phyloP scores from a whole-genome alignment of 2,888 invertebrate species.

The Phoronis australis region DNA sequence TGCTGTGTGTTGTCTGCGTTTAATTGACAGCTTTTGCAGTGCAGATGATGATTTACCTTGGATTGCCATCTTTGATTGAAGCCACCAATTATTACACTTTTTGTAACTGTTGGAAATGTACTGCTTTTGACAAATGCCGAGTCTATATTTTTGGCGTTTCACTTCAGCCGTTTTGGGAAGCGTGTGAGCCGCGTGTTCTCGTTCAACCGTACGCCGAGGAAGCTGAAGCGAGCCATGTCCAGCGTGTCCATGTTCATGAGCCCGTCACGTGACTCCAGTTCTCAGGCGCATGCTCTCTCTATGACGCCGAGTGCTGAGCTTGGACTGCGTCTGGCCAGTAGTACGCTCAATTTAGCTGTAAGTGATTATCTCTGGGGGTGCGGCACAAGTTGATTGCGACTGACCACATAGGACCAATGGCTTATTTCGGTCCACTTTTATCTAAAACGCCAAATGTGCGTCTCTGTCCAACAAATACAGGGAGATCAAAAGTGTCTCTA shows the following conservation, averaged over 20 bases:
- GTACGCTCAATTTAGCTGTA: background rate
- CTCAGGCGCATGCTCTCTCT: background rate
- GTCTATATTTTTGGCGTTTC: too few relatives aligned
- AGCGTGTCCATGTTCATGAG: slow-evolving; percentile 53
- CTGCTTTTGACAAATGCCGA: too few relatives aligned
- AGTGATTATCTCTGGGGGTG: background rate
- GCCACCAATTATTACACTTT: background rate
- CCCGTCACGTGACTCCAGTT: background rate
- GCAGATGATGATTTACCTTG: too few relatives aligned
- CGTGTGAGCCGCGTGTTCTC: slow-evolving; percentile 87
- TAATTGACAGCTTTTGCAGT: too few relatives aligned
- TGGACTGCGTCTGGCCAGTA: background rate
- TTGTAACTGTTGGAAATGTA: slow-evolving; percentile 48
- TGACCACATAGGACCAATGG: too few relatives aligned
- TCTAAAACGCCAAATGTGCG: too few relatives aligned
- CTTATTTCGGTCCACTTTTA: too few relatives aligned
- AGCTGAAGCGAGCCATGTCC: slow-evolving; percentile 83
- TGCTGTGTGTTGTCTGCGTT: too few relatives aligned
- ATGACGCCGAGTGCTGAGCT: background rate
- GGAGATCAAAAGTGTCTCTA: too few relatives aligned
- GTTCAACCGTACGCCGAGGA: slow-evolving; percentile 85
- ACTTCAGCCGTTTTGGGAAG: slow-evolving; percentile 36
- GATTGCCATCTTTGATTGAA: background rate
- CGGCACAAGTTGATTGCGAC: background rate
- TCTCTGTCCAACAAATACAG: too few relatives aligned